phyloP scores from a whole-genome alignment of 2,797 vertebrate genomes.

The Chromobotia macracanthus region DNA sequence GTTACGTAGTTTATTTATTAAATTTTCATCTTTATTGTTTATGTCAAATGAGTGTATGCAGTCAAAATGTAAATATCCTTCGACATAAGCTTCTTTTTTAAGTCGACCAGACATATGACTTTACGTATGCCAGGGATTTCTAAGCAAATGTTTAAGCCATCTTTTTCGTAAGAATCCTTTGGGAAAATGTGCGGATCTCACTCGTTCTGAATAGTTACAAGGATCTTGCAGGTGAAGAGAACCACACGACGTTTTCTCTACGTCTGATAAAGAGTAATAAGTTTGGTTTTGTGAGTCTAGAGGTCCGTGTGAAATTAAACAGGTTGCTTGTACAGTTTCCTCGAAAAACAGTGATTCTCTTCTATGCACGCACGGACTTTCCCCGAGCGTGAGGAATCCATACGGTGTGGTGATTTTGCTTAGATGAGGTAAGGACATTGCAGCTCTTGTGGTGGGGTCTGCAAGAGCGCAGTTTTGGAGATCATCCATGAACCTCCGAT shows the following conservation, averaged over 20 bases:
- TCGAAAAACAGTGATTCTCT: slow-evolving; percentile 64
- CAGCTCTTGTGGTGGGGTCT: slow-evolving; percentile 56
- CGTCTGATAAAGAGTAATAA: slow-evolving; percentile 33
- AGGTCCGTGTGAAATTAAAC: neutral
- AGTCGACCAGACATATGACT: neutral
- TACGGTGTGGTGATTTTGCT: slow-evolving; percentile 63
- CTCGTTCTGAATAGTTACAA: slow-evolving; percentile 13
- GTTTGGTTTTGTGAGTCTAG: slow-evolving; percentile 13
- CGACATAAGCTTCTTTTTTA: too few species aligned
- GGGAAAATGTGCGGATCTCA: neutral
- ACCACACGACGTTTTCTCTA: neutral
- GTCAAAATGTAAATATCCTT: too few species aligned
- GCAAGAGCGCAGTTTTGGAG: neutral
- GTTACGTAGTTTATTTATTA: too few species aligned
- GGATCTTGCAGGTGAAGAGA: neutral
- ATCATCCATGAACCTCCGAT: neutral
- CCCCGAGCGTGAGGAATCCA: slow-evolving; percentile 58
- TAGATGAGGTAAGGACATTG: slow-evolving; percentile 61
- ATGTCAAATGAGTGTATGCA: too few species aligned
- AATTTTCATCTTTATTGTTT: too few species aligned
- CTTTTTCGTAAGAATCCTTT: slow-evolving; percentile 31
- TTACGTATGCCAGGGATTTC: slow-evolving; percentile 49
- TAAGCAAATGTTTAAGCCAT: slow-evolving; percentile 47
- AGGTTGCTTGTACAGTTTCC: slow-evolving; percentile 1
- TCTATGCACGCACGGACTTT: slow-evolving; percentile 54